Evolutionary conservation across 2,888 invertebrate genomes (phyloP), one percentile per base, ranked within the genome.

Genomic region (Chrysolina haemoptera): DNA sequence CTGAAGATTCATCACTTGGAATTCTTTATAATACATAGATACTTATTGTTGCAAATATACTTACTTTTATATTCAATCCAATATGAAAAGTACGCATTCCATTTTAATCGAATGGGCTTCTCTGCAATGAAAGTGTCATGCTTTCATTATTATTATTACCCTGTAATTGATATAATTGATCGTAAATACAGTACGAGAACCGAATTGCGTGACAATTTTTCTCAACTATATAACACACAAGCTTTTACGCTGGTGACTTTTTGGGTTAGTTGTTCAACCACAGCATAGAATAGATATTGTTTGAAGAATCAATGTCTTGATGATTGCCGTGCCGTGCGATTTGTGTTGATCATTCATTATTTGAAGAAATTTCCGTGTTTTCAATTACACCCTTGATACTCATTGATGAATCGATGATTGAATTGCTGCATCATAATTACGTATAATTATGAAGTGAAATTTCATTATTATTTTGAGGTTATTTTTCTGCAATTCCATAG

Each of bases 261-360:
- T 43, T 68, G 59, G 68, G 68, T 68, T 68, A 68, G 35, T 22
- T 68, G 68, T 59, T 68, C 68, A 59, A 41, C 59, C 14, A 12
- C n/a, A n/a, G n/a, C n/a, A n/a, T n/a, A n/a, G n/a, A n/a, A n/a
- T 27, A 55, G n/a, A 18, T 35, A 62, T 46, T 70, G 70, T 62
- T 46, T 50, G 40, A 64, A 20, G 46, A 64, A 20, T 64, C n/a
- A 46, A 40, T 18, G 40, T 9, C 46, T 27, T n/a, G 59, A 6
- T 16, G 12, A n/a, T 27, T n/a, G 0, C 35, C n/a, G 18, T 59
- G 35, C 55, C 55, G 12, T 22, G 62, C 46, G 40, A 43, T 64
- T 59, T 22, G 14, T 27, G 71, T 16, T 55, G 43, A 65, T 66
- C 35, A 35, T 11, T 59, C 0, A 27, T 59, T n/a, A 59, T 59